A percentile compares a stretch with the other conserved stretches of the same genome.
Conservation (phyloP, 2,797 vertebrate genomes). For the Bovichtus variegatus region DNA sequence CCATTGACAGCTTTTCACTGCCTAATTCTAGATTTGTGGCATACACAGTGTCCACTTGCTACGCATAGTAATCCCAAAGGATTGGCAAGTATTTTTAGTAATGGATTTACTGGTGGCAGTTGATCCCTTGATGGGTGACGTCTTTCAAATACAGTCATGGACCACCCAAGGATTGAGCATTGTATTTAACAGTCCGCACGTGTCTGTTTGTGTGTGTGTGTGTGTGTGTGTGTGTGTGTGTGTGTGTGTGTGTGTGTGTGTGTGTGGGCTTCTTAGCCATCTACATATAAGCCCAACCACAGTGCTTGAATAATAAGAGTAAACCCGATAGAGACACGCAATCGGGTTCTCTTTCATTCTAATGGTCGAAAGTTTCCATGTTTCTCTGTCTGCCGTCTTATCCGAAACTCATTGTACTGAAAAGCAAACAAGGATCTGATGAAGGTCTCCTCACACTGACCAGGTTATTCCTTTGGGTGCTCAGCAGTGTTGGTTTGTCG, state of each 20-base stretch:
- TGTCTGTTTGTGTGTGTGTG: constrained; percentile 7
- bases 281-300: not conserved
- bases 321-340: not conserved
- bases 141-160: constrained; percentile 65
- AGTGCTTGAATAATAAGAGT: not conserved
- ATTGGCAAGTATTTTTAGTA: constrained; percentile 86
- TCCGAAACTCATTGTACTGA: not conserved
- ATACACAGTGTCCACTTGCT: constrained; percentile 81
- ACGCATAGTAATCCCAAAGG: constrained; percentile 83
- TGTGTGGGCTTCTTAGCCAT: not conserved
- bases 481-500: not conserved
- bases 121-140: constrained; percentile 81
- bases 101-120: constrained; percentile 82
- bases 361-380: not conserved
- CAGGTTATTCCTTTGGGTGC: not conserved
- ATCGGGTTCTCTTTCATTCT: not conserved
- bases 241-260: constrained; percentile 1
- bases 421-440: constrained; percentile 11
- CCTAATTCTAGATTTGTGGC: constrained; percentile 82
- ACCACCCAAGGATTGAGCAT: constrained; percentile 22
- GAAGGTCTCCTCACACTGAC: not conserved
- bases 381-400: not conserved
- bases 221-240: not conserved
- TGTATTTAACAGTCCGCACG: constrained; percentile 31
- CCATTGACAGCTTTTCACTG: constrained; percentile 77